A percentile compares a stretch with the other conserved stretches of the same genome.
These are phyloP conservation scores for Clarias fuscus DNA, from an alignment of 2,797 vertebrate genomes.

Conservation along the genomic window DNA sequence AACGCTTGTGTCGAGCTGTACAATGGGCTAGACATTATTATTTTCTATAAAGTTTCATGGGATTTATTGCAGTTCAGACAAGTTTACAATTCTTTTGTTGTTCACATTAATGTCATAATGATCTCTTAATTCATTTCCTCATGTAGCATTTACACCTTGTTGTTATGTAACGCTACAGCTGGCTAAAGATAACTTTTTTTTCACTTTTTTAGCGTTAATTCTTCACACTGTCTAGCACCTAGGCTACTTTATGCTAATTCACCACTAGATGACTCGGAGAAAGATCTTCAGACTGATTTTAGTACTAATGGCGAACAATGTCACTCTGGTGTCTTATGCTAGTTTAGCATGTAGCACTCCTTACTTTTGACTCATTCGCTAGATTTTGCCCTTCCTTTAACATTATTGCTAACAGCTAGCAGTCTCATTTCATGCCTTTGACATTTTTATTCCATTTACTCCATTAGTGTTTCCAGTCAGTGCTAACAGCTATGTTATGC, in stretches of 20 bases:
- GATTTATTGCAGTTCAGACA: neutral
- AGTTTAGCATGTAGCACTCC: neutral
- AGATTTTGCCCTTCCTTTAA: neutral
- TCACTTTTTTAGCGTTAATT: neutral
- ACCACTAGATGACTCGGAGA: no score
- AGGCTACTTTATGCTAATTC: neutral
- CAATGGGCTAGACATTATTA: neutral
- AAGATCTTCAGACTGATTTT: neutral
- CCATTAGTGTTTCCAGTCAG: neutral
- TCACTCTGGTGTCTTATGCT: neutral
- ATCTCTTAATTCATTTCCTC: neutral
- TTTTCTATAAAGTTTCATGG: neutral
- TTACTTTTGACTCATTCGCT: neutral
- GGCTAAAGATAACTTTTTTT: neutral
- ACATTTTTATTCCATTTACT: neutral
- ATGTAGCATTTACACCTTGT: neutral
- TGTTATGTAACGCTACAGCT: neutral
- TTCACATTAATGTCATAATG: neutral
- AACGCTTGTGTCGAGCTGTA: neutral
- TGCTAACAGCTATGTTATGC: neutral
- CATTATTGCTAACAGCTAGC: conserved; percentile 4
- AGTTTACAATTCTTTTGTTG: neutral
- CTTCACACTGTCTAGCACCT: neutral
- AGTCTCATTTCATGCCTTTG: neutral
- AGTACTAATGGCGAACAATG: neutral